phyloP scores from a whole-genome alignment of 2,888 invertebrate genomes.

The Xestia xanthographa region DNA sequence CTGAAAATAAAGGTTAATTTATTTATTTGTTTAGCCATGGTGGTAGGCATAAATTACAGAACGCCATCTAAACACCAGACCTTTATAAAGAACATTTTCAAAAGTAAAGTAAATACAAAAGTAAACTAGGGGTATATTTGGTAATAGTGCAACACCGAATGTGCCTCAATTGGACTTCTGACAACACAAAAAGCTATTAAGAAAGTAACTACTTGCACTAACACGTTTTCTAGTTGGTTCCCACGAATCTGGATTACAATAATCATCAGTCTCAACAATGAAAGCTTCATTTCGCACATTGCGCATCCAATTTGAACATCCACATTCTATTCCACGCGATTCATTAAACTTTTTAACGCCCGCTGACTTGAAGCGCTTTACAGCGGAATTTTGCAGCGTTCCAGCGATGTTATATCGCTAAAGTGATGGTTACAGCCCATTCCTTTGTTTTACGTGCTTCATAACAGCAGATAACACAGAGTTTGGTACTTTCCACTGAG shows the following conservation, averaged over 20 bases:
- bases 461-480: constrained; percentile 41
- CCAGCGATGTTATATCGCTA: neutral
- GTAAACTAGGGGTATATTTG: neutral
- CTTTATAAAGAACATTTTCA: neutral
- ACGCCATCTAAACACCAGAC: neutral
- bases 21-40: too few species aligned
- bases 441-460: constrained; percentile 39
- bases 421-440: constrained; percentile 30
- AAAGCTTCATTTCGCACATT: neutral
- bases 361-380: constrained; percentile 24
- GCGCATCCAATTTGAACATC: constrained; percentile 11
- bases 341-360: constrained; percentile 47
- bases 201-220: neutral
- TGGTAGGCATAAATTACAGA: neutral
- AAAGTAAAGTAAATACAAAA: neutral
- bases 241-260: neutral
- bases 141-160: neutral
- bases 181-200: neutral
- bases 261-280: neutral
- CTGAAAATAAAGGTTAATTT: too few species aligned
- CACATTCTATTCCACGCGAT: constrained; percentile 8
- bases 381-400: constrained; percentile 25
- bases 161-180: neutral
- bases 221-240: neutral
- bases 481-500: constrained; percentile 27